Evolutionary conservation across 2,113 vertebrate species (phyloP).

Genomic region (Pluvianellus socialis): DNA sequence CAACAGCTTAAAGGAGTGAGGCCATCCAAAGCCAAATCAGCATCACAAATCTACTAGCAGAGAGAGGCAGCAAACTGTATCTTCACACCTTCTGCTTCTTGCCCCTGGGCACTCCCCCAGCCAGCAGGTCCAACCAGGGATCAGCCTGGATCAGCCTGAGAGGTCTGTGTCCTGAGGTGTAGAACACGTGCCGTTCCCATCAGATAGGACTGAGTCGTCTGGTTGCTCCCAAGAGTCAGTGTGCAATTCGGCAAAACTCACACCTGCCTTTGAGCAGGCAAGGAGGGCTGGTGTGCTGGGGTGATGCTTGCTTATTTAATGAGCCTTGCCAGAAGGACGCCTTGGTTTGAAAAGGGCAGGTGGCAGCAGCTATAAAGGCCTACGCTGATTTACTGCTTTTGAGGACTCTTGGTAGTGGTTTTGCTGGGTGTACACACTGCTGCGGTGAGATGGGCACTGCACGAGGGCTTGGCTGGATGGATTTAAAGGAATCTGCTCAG

Average conservation of each 20-base stretch:
- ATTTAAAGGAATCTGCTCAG: neutral
- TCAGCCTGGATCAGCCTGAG: neutral
- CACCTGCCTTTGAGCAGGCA: too few relatives aligned
- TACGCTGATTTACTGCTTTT: neutral
- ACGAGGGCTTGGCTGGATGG: neutral
- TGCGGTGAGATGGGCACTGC: neutral
- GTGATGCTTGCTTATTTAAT: neutral
- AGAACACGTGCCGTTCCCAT: neutral
- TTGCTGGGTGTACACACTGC: neutral
- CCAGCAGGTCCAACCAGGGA: accelerated
- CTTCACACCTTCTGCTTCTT: neutral
- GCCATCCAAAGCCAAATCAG: neutral
- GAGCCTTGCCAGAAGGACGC: neutral
- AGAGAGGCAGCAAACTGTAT: neutral
- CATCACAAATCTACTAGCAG: neutral
- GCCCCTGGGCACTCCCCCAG: neutral
- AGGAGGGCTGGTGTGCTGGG: neutral
- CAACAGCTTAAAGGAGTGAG: neutral
- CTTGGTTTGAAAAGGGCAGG: neutral
- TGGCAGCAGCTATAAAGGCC: neutral
- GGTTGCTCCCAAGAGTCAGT: neutral
- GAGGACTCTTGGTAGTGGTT: neutral
- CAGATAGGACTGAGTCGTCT: accelerated
- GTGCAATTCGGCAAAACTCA: neutral
- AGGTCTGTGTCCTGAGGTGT: neutral